These are phyloP conservation scores for Coptodon rendalli DNA, from an alignment of 2,113 vertebrate species.

Conservation along the genomic window DNA sequence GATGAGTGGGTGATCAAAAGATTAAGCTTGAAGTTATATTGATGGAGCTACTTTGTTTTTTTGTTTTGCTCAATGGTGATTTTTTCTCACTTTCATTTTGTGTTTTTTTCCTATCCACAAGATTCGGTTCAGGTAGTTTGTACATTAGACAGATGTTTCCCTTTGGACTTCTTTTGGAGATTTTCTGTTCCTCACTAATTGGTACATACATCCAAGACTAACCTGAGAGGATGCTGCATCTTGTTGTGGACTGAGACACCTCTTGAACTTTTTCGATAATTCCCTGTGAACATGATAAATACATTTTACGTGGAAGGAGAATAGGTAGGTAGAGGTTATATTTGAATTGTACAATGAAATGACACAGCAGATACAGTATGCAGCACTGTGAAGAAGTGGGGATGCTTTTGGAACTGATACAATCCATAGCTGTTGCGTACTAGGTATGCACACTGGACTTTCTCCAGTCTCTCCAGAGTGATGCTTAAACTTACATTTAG, in stretches of 20 bases:
- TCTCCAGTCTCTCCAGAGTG: neutral
- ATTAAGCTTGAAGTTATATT: neutral
- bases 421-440: neutral
- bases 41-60: neutral
- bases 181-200: neutral
- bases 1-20: neutral
- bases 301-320: neutral
- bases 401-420: neutral
- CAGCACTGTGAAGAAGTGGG: neutral
- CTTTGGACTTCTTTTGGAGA: neutral
- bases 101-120: neutral
- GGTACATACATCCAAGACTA: neutral
- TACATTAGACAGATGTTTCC: neutral
- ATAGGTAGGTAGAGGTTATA: neutral
- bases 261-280: neutral
- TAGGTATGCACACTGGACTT: neutral
- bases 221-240: neutral
- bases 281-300: neutral
- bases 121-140: neutral
- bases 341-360: neutral
- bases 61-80: neutral
- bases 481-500: neutral
- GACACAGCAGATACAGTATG: neutral
- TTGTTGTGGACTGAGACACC: neutral
- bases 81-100: neutral